Conservation (phyloP, 2,888 invertebrate genomes). For the Phyto melanocephala region DNA sequence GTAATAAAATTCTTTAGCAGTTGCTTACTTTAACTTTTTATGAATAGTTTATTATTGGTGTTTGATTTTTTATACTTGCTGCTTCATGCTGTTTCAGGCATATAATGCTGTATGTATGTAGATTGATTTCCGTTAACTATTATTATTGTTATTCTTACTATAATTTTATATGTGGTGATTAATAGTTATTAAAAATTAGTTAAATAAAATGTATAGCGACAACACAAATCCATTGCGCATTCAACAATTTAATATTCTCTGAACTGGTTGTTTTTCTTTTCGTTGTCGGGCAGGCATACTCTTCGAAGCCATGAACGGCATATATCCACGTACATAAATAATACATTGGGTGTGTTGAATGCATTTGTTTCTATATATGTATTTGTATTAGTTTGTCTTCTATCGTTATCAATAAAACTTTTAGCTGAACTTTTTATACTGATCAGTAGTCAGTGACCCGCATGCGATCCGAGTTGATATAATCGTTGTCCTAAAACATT, state of each 20-base stretch:
- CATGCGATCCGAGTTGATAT: constrained; percentile 68
- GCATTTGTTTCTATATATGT: constrained; percentile 26
- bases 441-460: constrained; percentile 73
- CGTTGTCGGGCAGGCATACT: not conserved
- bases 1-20: constrained; percentile 52
- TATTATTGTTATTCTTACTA: no score
- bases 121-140: constrained; percentile 46
- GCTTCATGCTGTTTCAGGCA: constrained; percentile 43
- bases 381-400: constrained; percentile 46
- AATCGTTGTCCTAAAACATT: constrained; percentile 72
- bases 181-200: constrained; percentile 53
- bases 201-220: constrained; percentile 40
- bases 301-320: constrained; percentile 10
- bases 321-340: constrained; percentile 18
- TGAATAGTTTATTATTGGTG: constrained; percentile 51
- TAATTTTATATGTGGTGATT: constrained; percentile 36
- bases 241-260: constrained; percentile 30
- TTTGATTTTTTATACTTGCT: constrained; percentile 41
- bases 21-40: constrained; percentile 33
- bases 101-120: constrained; percentile 46
- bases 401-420: constrained; percentile 48
- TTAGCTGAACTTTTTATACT: constrained; percentile 41
- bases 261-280: constrained; percentile 29
- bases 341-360: constrained; percentile 45
- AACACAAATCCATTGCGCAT: constrained; percentile 42